A percentile compares a stretch with the other conserved stretches of the same genome.
Conservation (phyloP, 2,888 invertebrate genomes). For the Ptilodon capucinus region DNA sequence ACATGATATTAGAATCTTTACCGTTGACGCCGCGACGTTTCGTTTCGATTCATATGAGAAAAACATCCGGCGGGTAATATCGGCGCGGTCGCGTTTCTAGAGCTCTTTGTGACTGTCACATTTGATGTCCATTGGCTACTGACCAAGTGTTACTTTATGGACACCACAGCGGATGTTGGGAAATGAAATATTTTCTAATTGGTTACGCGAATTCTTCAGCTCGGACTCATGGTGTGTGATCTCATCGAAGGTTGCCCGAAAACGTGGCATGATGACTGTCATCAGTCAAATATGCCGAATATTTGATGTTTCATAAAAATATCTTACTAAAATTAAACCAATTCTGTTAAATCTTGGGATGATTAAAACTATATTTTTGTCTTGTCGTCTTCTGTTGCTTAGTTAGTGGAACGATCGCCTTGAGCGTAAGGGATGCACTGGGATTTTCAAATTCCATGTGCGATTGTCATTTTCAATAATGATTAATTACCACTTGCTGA, state of each 20-base stretch:
- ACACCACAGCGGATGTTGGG: slow-evolving; percentile 39
- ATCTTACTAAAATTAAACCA: background rate
- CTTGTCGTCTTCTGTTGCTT: too few relatives aligned
- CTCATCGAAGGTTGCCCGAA: slow-evolving; percentile 28
- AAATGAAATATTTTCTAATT: slow-evolving; percentile 49
- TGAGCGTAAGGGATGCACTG: too few relatives aligned
- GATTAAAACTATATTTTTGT: too few relatives aligned
- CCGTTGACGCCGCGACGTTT: slow-evolving; percentile 3
- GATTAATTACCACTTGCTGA: too few relatives aligned
- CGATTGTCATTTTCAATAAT: too few relatives aligned
- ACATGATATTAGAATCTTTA: slow-evolving; percentile 13
- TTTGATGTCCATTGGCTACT: slow-evolving; percentile 48
- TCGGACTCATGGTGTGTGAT: slow-evolving; percentile 29
- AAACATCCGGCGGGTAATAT: slow-evolving; percentile 40
- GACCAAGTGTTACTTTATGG: slow-evolving; percentile 48
- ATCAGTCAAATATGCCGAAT: slow-evolving; percentile 14
- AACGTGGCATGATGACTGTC: slow-evolving; percentile 20
- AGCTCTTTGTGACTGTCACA: slow-evolving; percentile 28
- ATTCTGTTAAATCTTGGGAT: background rate
- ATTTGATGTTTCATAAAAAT: background rate
- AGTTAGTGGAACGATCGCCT: too few relatives aligned
- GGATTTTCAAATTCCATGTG: too few relatives aligned
- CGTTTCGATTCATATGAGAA: slow-evolving; percentile 16
- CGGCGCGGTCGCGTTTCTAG: slow-evolving; percentile 21
- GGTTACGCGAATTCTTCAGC: slow-evolving; percentile 32